Conservation (phyloP, 2,888 invertebrate genomes). For the Pteria penguin region DNA sequence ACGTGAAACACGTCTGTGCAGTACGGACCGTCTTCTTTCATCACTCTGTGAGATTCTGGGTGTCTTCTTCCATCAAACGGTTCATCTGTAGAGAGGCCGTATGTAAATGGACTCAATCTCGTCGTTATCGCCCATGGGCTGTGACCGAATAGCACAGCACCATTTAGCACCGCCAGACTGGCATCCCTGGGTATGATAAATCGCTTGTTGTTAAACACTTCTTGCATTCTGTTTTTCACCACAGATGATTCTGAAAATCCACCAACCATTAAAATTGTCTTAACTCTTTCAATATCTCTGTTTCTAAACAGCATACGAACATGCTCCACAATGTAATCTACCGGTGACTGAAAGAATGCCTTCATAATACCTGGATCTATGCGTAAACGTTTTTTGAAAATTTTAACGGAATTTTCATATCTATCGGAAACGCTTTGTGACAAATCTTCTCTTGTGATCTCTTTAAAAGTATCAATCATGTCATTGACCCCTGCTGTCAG, state of each 20-base stretch:
- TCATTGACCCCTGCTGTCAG: neutral
- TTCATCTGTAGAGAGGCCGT: slow-evolving; percentile 43
- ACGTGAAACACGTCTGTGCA: slow-evolving; percentile 47
- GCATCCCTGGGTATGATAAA: slow-evolving; percentile 37
- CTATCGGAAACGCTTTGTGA: neutral
- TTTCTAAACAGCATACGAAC: slow-evolving; percentile 26
- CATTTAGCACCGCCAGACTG: slow-evolving; percentile 44
- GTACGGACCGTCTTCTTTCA: slow-evolving; percentile 24
- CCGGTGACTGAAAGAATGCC: slow-evolving; percentile 19
- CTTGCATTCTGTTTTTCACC: slow-evolving; percentile 34
- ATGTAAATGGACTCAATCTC: slow-evolving; percentile 45
- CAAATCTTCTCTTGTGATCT: neutral
- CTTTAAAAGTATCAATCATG: neutral
- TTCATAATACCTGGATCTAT: slow-evolving; percentile 21
- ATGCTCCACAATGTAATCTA: slow-evolving; percentile 20
- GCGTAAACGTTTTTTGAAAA: slow-evolving; percentile 32
- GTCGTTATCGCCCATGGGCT: slow-evolving; percentile 39
- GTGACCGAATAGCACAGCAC: slow-evolving; percentile 56
- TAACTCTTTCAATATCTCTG: slow-evolving; percentile 9
- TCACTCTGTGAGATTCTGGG: neutral
- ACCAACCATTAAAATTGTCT: slow-evolving; percentile 49
- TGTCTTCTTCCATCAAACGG: slow-evolving; percentile 42
- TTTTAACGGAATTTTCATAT: neutral
- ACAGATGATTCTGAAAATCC: slow-evolving; percentile 52
- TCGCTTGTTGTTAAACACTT: slow-evolving; percentile 25